A percentile compares a stretch with the other conserved stretches of the same genome.
Conservation (phyloP, 1,140 invertebrate species). For the Lepidostoma basale region DNA sequence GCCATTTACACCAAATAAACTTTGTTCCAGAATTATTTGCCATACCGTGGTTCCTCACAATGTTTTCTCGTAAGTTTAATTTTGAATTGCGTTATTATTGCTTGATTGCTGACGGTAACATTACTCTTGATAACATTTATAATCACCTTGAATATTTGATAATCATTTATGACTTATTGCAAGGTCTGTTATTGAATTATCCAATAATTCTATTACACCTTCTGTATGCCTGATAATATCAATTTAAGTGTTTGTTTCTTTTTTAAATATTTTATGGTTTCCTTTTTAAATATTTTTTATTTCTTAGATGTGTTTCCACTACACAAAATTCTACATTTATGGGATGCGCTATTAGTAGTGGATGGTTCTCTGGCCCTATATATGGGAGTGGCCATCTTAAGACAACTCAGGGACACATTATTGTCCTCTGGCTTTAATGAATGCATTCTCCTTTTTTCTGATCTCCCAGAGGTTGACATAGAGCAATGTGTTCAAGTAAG, state of each 20-base stretch:
- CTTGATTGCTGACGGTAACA: too few relatives aligned
- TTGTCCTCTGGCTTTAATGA: slow-evolving; percentile 94
- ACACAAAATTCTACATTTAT: slow-evolving; percentile 97
- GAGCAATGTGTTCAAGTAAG: slow-evolving; percentile 81
- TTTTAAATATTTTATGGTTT: too few relatives aligned
- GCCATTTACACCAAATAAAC: slow-evolving; percentile 89
- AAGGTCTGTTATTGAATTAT: too few relatives aligned
- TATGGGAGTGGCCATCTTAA: slow-evolving; percentile 92
- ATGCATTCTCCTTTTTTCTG: slow-evolving; percentile 95
- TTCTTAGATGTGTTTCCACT: slow-evolving; percentile 93
- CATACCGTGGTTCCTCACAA: slow-evolving; percentile 99
- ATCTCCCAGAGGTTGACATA: slow-evolving; percentile 97
- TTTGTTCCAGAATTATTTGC: slow-evolving; percentile 98
- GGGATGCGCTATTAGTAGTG: slow-evolving; percentile 95
- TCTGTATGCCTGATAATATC: too few relatives aligned
- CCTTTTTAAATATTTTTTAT: background rate
- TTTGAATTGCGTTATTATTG: background rate
- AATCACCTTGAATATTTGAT: too few relatives aligned
- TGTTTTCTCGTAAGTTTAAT: slow-evolving; percentile 93
- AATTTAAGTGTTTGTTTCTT: too few relatives aligned
- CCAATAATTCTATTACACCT: too few relatives aligned
- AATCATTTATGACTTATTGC: too few relatives aligned
- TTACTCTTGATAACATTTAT: too few relatives aligned
- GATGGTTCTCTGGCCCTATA: slow-evolving; percentile 94
- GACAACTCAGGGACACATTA: slow-evolving; percentile 84